These are phyloP conservation scores for Dichetophora obliterata DNA, from an alignment of 2,888 invertebrate species.

Conservation along the genomic window DNA sequence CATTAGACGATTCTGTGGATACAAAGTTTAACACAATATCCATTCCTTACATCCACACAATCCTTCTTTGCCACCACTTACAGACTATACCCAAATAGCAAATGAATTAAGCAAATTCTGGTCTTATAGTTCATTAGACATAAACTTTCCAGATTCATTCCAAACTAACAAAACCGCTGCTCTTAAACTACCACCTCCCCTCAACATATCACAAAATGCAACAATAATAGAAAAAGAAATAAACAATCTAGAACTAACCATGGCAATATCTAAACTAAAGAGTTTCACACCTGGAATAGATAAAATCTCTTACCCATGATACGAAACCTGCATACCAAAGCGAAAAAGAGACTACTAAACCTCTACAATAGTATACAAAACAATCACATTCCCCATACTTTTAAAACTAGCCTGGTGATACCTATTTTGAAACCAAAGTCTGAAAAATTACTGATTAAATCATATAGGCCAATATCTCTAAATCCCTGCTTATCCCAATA, in stretches of 20 bases:
- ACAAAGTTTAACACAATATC: constrained; percentile 15
- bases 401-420: constrained; percentile 34
- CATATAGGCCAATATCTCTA: constrained; percentile 31
- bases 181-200: background rate
- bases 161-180: background rate
- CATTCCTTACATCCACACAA: background rate
- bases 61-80: background rate
- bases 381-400: constrained; percentile 33
- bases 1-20: constrained; percentile 32
- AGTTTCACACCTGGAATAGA: constrained; percentile 10
- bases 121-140: constrained; percentile 9
- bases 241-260: background rate
- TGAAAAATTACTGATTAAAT: constrained; percentile 21
- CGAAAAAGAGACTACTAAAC: constrained; percentile 11
- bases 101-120: constrained; percentile 23
- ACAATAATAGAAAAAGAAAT: constrained; percentile 5
- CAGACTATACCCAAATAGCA: background rate
- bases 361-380: constrained; percentile 38
- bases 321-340: background rate
- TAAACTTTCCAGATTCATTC: background rate
- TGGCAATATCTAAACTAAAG: constrained; percentile 14
- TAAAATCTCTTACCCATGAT: no score
- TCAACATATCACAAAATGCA: background rate
- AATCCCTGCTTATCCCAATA: background rate
- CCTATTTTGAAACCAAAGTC: constrained; percentile 35